phyloP scores from a whole-genome alignment of 2,113 vertebrate genomes.

The Hippolais icterina region DNA sequence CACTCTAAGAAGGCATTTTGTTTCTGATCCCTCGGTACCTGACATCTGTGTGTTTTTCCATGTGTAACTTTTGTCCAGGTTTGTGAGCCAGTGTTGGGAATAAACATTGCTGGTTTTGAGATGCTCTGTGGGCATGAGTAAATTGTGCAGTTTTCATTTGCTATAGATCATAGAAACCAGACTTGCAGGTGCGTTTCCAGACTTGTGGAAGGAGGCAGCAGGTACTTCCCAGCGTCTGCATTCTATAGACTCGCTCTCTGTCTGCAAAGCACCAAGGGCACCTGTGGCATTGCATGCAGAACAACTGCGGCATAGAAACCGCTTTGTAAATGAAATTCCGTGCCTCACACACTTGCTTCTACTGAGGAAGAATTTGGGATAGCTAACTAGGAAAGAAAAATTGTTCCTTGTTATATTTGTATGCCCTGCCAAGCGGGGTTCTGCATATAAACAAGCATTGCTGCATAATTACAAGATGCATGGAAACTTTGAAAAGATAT shows the following conservation, averaged over 20 bases:
- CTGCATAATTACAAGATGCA: not conserved
- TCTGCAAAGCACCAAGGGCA: not conserved
- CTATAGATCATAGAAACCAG: not conserved
- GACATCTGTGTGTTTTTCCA: fast-evolving
- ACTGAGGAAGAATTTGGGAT: not conserved
- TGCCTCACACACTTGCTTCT: not conserved
- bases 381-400: not conserved
- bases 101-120: not conserved
- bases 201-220: not conserved
- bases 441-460: not conserved
- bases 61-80: fast-evolving
- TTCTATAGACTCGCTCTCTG: not conserved
- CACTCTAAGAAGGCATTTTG: not conserved
- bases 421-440: not conserved
- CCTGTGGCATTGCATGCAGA: not conserved
- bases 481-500: not conserved
- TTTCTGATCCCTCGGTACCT: not conserved
- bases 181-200: not conserved
- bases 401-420: not conserved
- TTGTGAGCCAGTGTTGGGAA: fast-evolving
- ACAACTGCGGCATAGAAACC: not conserved
- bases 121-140: not conserved
- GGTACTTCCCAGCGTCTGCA: not conserved
- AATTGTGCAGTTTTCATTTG: not conserved
- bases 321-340: not conserved